These are phyloP conservation scores for Campoletis sonorensis DNA, from an alignment of 1,140 invertebrate species.

Conservation along the genomic window DNA sequence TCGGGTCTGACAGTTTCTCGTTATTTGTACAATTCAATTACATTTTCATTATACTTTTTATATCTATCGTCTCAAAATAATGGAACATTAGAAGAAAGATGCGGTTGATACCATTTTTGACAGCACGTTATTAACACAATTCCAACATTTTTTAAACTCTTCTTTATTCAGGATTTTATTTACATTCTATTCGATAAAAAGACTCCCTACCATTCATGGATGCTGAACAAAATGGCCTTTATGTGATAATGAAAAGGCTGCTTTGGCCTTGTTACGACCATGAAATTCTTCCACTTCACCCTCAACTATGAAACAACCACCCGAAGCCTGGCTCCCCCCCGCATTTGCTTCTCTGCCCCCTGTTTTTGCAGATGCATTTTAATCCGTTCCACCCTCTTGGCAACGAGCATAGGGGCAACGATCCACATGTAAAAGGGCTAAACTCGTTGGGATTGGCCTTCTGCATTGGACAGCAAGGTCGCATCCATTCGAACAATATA, in stretches of 20 bases:
- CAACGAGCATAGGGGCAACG: slow-evolving; percentile 31
- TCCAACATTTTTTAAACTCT: neutral
- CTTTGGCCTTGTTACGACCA: neutral
- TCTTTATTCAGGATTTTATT: neutral
- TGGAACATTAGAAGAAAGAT: neutral
- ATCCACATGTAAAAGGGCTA: slow-evolving; percentile 45
- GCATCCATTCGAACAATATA: slow-evolving; percentile 30
- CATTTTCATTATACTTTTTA: neutral
- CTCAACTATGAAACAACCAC: neutral
- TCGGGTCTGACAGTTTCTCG: neutral
- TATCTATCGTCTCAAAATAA: neutral
- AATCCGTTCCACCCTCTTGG: slow-evolving; percentile 52
- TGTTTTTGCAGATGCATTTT: slow-evolving; percentile 54
- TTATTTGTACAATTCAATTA: neutral
- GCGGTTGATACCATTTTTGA: neutral
- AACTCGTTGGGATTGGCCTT: slow-evolving; percentile 42
- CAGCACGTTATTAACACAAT: too few relatives aligned
- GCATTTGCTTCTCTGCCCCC: neutral
- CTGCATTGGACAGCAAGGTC: slow-evolving; percentile 33
- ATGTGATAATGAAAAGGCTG: neutral
- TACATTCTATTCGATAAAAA: neutral
- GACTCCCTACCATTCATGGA: neutral
- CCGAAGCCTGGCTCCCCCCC: neutral
- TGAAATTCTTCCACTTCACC: slow-evolving; percentile 13
- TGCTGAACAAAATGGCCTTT: neutral